Evolutionary conservation across 2,113 vertebrate genomes (phyloP), one percentile per base, ranked within the genome.

Genomic region (Sinocyclocheilus maitianheensis): DNA sequence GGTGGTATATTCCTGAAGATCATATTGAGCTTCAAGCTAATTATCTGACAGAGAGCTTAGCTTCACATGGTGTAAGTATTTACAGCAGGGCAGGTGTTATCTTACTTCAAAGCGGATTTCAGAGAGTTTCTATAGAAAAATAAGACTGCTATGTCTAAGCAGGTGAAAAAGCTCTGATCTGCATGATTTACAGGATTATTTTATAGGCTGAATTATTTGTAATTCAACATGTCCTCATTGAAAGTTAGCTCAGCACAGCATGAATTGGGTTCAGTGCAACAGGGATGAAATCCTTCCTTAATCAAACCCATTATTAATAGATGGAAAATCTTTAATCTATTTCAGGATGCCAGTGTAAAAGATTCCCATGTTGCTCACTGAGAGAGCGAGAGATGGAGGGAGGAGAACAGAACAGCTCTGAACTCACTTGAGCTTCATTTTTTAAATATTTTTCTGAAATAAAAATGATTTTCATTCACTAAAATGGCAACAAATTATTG

Each of bases 31-130:
- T 53, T 58, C 20, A 83, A 16, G 63, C 81, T 83, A 71, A 83
- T 83, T 51, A 83, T 69, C 46, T 83, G 26, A 9, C 5, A 26
- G 18, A 71, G 11, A 53, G 81, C 81, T 83, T 55, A 55, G 63
- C 62, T 82, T 82, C 40, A 34, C 43, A 51, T 0, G 24, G 22
- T 51, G 34, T 7, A 43, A 18, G 65, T 13, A 71, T 83, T 72
- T 72, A n/a, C 46, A 67, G 79, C 26, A 71, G 24, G 26, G 71
- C 62, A 71, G 46, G 81, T 82, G 81, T 71, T 82, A 71, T 82
- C 63, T 53, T 22, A 53, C 46, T 34, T 51, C 26, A 53, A 51
- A 69, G 80, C 5, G 24, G 63, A 69, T 82, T 71, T 82, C 14
- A 81, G n/a, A 81, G 5, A 51, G 22, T 80, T 81, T 63, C 58